These are phyloP conservation scores for Enteromius radiatus DNA, from an alignment of 2,797 vertebrate species.

Conservation along the genomic window DNA sequence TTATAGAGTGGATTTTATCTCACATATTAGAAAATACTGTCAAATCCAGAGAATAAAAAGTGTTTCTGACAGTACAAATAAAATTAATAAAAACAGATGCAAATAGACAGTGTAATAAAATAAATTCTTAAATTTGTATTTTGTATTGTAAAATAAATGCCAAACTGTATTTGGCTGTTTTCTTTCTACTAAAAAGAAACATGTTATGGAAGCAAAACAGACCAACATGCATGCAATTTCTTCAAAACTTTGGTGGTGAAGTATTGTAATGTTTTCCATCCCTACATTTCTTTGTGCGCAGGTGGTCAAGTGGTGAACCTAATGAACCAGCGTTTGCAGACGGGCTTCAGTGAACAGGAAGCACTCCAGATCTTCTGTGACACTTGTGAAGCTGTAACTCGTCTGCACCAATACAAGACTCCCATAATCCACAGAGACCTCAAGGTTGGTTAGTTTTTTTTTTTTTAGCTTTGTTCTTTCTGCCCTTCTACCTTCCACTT, in stretches of 20 bases:
- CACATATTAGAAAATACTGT: too few relatives aligned
- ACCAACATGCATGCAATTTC: background rate
- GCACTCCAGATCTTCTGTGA: slow-evolving; percentile 98
- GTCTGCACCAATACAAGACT: slow-evolving; percentile 91
- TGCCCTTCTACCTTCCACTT: background rate
- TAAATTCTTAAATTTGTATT: background rate
- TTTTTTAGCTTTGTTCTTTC: background rate
- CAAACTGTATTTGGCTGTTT: background rate
- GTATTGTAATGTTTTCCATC: slow-evolving; percentile 14
- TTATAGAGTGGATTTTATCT: too few relatives aligned
- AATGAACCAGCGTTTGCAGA: slow-evolving; percentile 98
- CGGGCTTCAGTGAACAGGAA: slow-evolving; percentile 91
- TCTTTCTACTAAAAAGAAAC: background rate
- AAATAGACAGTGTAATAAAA: background rate
- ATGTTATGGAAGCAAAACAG: background rate
- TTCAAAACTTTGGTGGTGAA: background rate
- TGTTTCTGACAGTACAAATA: background rate
- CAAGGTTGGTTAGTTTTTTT: slow-evolving; percentile 79
- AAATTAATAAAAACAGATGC: background rate
- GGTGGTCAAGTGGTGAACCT: slow-evolving; percentile 97
- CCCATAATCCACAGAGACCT: slow-evolving; percentile 95
- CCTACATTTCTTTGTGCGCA: slow-evolving; percentile 65
- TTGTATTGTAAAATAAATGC: too few relatives aligned
- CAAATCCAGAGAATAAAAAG: too few relatives aligned
- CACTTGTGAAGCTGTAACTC: slow-evolving; percentile 92